A percentile compares a stretch with the other conserved stretches of the same genome.
These are phyloP conservation scores for Erpetoichthys calabaricus DNA, from an alignment of 2,797 vertebrate species.

Conservation along the genomic window DNA sequence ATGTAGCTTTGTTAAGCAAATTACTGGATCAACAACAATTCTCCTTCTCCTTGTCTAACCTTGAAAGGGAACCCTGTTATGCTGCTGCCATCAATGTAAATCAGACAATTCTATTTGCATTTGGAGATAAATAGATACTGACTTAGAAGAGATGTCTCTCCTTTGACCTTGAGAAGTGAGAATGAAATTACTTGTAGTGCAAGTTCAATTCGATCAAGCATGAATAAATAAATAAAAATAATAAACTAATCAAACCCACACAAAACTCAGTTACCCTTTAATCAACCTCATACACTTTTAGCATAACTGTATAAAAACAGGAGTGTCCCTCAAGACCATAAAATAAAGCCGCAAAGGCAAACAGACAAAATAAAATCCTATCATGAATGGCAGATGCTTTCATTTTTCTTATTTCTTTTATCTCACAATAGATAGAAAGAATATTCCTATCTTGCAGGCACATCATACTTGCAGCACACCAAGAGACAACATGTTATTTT, in stretches of 20 bases:
- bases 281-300: constrained; percentile 15
- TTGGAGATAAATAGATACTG: constrained; percentile 52
- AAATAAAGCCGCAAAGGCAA: neutral
- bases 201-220: constrained; percentile 40
- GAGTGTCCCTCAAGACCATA: neutral
- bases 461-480: too few relatives aligned
- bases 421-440: too few relatives aligned
- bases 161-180: constrained; percentile 53
- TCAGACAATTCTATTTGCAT: constrained; percentile 52
- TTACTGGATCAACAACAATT: constrained; percentile 1
- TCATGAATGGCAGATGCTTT: neutral
- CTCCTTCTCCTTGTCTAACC: constrained; percentile 5
- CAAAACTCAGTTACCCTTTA: constrained; percentile 22
- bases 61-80: constrained; percentile 7
- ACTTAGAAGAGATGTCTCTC: constrained; percentile 33
- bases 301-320: neutral
- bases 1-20: constrained; percentile 3
- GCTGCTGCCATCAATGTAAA: constrained; percentile 35
- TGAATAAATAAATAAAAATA: constrained; percentile 7
- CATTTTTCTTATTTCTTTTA: too few relatives aligned
- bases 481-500: too few relatives aligned
- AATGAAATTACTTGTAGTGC: constrained; percentile 38
- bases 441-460: too few relatives aligned
- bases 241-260: constrained; percentile 35
- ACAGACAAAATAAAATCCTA: neutral